Evolutionary conservation across 2,113 vertebrate species (phyloP).

Genomic region (Dasyurus viverrinus): DNA sequence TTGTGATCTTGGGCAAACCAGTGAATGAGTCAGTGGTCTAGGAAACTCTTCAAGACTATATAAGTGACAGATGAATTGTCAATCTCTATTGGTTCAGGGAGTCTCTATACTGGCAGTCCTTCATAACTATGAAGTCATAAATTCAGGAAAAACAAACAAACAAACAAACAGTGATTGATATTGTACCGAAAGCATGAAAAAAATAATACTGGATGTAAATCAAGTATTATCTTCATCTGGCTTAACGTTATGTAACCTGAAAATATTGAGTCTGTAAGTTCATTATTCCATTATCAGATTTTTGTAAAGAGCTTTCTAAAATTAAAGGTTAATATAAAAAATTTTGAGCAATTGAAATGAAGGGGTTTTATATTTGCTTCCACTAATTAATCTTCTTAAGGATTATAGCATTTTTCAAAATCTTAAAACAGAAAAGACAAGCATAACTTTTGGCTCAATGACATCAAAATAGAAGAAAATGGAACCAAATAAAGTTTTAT

Average conservation of each 20-base stretch:
- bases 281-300: neutral
- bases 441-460: neutral
- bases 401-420: conserved; percentile 47
- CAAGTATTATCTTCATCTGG: neutral
- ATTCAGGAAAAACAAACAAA: neutral
- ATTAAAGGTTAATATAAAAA: neutral
- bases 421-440: conserved; percentile 16
- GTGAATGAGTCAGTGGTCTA: neutral
- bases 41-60: neutral
- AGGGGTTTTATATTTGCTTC: neutral
- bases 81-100: neutral
- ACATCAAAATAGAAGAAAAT: neutral
- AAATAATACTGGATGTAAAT: neutral
- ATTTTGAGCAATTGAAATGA: conserved; percentile 5
- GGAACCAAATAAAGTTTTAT: neutral
- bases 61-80: neutral
- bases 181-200: too few species aligned
- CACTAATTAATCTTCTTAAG: neutral
- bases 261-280: neutral
- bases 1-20: neutral
- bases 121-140: neutral
- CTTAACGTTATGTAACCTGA: neutral
- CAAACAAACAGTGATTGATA: neutral
- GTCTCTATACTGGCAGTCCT: neutral
- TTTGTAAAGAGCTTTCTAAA: neutral